These are phyloP conservation scores for Ianthella basta DNA, from an alignment of 37 sponge, comb jelly and placozoan species.

Conservation along the genomic window DNA sequence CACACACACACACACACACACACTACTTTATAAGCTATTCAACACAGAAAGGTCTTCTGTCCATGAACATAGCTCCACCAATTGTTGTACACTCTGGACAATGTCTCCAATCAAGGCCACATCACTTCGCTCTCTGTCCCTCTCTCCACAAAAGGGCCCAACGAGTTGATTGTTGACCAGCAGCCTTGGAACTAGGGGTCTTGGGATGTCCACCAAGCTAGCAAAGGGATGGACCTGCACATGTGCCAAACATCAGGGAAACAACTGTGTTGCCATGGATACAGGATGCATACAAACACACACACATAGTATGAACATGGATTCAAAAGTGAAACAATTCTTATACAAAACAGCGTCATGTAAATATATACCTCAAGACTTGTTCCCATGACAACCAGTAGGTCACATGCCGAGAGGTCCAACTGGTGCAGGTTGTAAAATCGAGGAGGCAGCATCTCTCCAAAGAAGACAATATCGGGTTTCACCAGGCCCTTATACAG, in stretches of 20 bases:
- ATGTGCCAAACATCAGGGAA: background rate
- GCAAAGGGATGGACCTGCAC: slow-evolving; percentile 92
- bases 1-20: too few species aligned
- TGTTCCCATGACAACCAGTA: slow-evolving; percentile 94
- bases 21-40: too few species aligned
- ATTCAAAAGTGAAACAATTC: too few species aligned
- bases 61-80: slow-evolving; percentile 72
- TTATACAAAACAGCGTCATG: background rate
- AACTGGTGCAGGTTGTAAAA: slow-evolving; percentile 76
- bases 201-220: slow-evolving; percentile 69
- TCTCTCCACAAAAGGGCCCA: slow-evolving; percentile 73
- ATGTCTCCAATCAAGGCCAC: slow-evolving; percentile 75
- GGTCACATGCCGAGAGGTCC: slow-evolving; percentile 88
- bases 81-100: slow-evolving; percentile 43
- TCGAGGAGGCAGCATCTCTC: slow-evolving; percentile 84
- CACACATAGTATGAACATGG: background rate
- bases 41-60: slow-evolving; percentile 36
- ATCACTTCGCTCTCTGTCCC: slow-evolving; percentile 57
- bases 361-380: slow-evolving; percentile 76
- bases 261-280: slow-evolving; percentile 11
- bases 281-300: slow-evolving; percentile 13
- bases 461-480: slow-evolving; percentile 97
- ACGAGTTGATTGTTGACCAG: slow-evolving; percentile 90
- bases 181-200: slow-evolving; percentile 66
- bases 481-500: slow-evolving; percentile 86